Evolutionary conservation across 2,888 invertebrate genomes (phyloP).

Genomic region (Carabus problematicus): DNA sequence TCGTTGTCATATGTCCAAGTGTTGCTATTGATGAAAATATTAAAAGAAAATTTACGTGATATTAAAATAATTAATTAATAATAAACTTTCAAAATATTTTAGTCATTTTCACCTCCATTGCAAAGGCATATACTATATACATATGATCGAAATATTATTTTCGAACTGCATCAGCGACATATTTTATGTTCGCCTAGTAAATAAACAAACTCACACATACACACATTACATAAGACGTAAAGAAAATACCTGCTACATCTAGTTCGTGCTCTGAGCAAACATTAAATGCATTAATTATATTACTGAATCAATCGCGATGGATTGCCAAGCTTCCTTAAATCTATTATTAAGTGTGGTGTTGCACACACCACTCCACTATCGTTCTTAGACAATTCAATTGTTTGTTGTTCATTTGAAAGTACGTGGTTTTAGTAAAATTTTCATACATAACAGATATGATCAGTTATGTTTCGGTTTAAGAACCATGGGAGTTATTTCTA

Average conservation of each 20-base stretch:
- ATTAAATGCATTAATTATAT: no score
- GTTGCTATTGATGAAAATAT: constrained; percentile 20
- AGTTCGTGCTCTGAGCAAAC: no score
- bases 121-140: background rate
- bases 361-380: background rate
- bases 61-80: constrained; percentile 38
- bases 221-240: no score
- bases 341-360: constrained; percentile 20
- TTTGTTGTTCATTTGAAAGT: background rate
- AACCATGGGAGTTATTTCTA: background rate
- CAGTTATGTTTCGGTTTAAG: background rate
- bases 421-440: background rate
- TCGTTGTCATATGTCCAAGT: background rate
- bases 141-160: background rate
- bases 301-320: constrained; percentile 10
- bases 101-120: constrained; percentile 8
- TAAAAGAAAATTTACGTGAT: constrained; percentile 41
- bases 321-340: constrained; percentile 30
- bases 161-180: constrained; percentile 4
- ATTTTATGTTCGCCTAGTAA: constrained; percentile 9
- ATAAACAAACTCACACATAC: background rate
- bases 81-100: constrained; percentile 24
- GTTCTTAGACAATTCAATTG: constrained; percentile 11
- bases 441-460: background rate
- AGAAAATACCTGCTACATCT: no score